Base-by-base conservation (phyloP, 1,140 invertebrate species). In the Pseudomyrmex cubaensis region DNA sequence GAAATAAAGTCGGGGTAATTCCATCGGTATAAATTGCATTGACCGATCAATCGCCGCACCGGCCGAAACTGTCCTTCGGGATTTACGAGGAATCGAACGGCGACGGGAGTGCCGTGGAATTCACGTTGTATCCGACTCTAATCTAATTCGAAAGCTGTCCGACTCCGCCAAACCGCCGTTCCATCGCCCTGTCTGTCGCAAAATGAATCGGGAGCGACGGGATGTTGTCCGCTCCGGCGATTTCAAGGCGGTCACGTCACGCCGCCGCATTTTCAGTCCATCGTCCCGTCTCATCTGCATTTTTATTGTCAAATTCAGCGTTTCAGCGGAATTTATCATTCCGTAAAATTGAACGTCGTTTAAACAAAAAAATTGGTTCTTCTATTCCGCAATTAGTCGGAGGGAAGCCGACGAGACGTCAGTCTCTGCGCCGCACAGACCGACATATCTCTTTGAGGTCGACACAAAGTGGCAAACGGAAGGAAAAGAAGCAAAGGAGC, bases 61-160 rank as follows among this genome's bases (percentile, higher is more conserved):
- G 86, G 73, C 78, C 59, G 82, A 80, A 61, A 73, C 72, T 66
- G 77, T 89, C 48, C 15, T 54, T 2, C 13, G 50, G 13, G 13
- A 52, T 52, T 52, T 35, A 35, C 50, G 44, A 86, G 70, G 61
- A 52, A 82, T 84, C 73, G 83, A 74, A 85, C 54, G 66, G 69
- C 52, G 56, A 83, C 64, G 85, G 75, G 12, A 52, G n/a, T 52
- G 22, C 22, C 35, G 5, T 35, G 9, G 54, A 54, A n/a, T 17
- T 63, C 75, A 66, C 52, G 25, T 35, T 35, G 35, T 35, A 35
- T 35, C 8, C 20, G 25, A 35, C 74, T 88, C 46, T 75, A 89
- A 89, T 90, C 88, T 78, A 90, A 90, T 90, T 86, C 86, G 66
- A 90, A 85, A 86, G 84, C 89, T 88, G 84, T 86, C 89, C 82